Evolutionary conservation across 2,113 vertebrate genomes (phyloP).

Genomic region (Tragelaphus strepsiceros): DNA sequence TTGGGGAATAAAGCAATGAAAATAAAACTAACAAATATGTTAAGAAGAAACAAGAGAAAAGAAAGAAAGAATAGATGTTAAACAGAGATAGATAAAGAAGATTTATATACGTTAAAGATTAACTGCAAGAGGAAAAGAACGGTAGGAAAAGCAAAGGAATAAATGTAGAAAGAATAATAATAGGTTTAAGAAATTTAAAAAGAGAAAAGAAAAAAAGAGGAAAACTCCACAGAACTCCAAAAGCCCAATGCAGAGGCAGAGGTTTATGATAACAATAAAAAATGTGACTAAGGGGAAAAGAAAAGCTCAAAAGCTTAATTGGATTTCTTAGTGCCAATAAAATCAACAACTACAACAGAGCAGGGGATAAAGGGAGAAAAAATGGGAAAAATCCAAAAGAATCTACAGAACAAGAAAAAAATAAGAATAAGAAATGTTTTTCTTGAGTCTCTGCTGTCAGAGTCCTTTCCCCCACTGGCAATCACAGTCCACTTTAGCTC

Average conservation of each 20-base stretch:
- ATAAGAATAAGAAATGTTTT: not conserved
- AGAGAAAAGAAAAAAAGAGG: not conserved
- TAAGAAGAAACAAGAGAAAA: not conserved
- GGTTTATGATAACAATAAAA: not conserved
- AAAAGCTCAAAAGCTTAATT: not conserved
- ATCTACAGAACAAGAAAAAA: not conserved
- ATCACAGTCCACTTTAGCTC: not conserved
- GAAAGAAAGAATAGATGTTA: not conserved
- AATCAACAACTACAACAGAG: not conserved
- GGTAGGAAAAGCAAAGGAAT: not conserved
- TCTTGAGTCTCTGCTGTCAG: not conserved
- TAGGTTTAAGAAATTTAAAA: not conserved
- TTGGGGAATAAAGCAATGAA: not conserved
- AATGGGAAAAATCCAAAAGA: not conserved
- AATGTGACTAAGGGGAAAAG: not conserved
- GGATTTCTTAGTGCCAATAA: not conserved
- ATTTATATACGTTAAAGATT: not conserved
- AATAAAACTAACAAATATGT: not conserved
- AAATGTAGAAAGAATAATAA: not conserved
- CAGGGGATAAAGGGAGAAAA: not conserved
- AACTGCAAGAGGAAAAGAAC: not conserved
- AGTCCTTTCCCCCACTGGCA: not conserved
- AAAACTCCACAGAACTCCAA: not conserved
- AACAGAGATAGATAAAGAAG: not conserved
- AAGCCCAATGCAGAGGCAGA: not conserved